Base-by-base conservation (phyloP, 2,797 vertebrate species). In the Typhlichthys eigenmanni region DNA sequence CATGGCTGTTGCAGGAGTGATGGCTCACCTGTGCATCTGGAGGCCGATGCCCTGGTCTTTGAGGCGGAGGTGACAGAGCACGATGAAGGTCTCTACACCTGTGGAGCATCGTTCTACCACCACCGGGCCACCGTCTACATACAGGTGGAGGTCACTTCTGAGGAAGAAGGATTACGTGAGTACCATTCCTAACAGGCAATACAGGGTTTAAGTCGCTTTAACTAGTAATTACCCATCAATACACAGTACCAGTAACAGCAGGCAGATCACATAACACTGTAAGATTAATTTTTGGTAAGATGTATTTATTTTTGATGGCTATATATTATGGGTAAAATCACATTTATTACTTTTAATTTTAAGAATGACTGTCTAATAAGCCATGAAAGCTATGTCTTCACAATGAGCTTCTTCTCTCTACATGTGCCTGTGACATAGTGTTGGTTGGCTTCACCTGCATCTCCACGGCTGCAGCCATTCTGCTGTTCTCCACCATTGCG, bases 71-170 rank as follows among this genome's bases (percentile, higher is more conserved):
- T 83, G 47, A 83, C 72, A 1, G 71, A 77, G 60, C 52, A 13
- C 34, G 85, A 88, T 13, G 71, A 74, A 62, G 90, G 82, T 13
- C 70, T 88, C 17, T 92, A 91, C 82, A 86, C 60, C 72, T 93
- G 92, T 77, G 24, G 1, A 7, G 83, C 86, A 2, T 89, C 87
- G 9, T 92, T 91, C 82, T 85, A 83, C 62, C 87, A 92, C 74
- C 91, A 89, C 79, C 58, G 3, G 11, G 87, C 88, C 47, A 46
- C 55, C 0, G 75, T 91, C 64, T 69, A 9, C 43, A 63, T 93
- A 60, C 84, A 82, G 13, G 89, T 92, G 74, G 91, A 92, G 53
- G 67, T 92, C 43, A 76, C 5, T 7, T 77, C 60, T 4, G 14
- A 77, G 16, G 68, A 77, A 0, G 57, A 67, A 10, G 63, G 72